These are phyloP conservation scores for Caenorhabditis doughertyi DNA, from an alignment of 2,888 invertebrate genomes.

Conservation along the genomic window DNA sequence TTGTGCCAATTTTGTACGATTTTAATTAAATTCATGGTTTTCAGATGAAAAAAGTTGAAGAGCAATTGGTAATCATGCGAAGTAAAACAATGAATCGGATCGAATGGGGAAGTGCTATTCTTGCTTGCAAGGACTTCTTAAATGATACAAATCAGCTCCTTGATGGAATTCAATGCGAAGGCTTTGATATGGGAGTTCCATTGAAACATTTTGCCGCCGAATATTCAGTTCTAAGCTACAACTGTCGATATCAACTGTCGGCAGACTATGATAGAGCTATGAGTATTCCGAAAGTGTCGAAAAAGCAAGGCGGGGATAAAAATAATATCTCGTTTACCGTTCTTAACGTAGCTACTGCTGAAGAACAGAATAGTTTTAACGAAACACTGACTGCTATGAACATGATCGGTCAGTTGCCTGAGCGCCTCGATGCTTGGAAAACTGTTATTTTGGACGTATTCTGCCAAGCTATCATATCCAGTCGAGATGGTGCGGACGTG, in stretches of 20 bases:
- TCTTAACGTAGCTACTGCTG: neutral
- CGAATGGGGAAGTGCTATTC: constrained; percentile 58
- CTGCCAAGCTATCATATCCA: constrained; percentile 60
- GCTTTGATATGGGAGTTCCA: constrained; percentile 50
- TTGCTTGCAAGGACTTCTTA: constrained; percentile 54
- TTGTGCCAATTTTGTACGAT: neutral
- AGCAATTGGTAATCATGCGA: constrained; percentile 56
- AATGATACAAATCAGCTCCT: constrained; percentile 18
- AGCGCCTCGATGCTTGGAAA: constrained; percentile 61
- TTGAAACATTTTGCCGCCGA: constrained; percentile 61
- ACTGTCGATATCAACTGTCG: constrained; percentile 57
- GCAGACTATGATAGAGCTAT: constrained; percentile 57
- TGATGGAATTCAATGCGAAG: constrained; percentile 47
- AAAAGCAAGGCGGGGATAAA: constrained; percentile 41
- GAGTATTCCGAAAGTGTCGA: constrained; percentile 57
- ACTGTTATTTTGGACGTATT: constrained; percentile 67
- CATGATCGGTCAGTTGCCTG: constrained; percentile 62
- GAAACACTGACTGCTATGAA: constrained; percentile 71
- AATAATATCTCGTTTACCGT: constrained; percentile 41
- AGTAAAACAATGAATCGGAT: constrained; percentile 35
- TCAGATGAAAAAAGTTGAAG: constrained; percentile 59
- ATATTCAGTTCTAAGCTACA: constrained; percentile 45
- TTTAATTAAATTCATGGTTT: neutral
- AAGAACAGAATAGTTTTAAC: constrained; percentile 37
- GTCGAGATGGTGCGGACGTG: constrained; percentile 57